A percentile compares a stretch with the other conserved stretches of the same genome.
These are phyloP conservation scores for Agrochola macilenta DNA, from an alignment of 2,888 invertebrate genomes.

Conservation along the genomic window DNA sequence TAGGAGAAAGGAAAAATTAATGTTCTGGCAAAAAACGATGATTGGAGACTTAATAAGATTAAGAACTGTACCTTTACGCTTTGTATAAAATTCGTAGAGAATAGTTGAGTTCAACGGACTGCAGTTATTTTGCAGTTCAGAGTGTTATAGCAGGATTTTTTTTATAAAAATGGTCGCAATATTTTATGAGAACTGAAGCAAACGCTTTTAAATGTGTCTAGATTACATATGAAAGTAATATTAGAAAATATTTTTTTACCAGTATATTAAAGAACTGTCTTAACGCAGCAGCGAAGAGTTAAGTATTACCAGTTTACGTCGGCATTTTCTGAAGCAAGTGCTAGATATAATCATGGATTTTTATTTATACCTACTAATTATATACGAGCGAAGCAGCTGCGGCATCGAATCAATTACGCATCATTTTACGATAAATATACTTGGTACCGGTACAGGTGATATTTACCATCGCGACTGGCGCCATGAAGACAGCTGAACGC, in stretches of 20 bases:
- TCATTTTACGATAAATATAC: slow-evolving; percentile 70
- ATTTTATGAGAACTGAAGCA: neutral
- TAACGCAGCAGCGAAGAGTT: slow-evolving; percentile 22
- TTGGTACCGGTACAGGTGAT: slow-evolving; percentile 70
- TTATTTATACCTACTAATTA: slow-evolving; percentile 65
- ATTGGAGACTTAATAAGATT: neutral
- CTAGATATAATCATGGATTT: slow-evolving; percentile 58
- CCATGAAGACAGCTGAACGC: slow-evolving; percentile 69
- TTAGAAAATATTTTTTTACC: slow-evolving; percentile 31
- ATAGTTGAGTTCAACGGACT: slow-evolving; percentile 2
- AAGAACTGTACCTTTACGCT: neutral
- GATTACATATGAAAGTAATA: neutral
- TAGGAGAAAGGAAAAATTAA: neutral
- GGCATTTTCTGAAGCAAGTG: slow-evolving; percentile 50
- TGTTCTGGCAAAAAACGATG: neutral
- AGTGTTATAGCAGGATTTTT: neutral
- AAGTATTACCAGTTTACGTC: slow-evolving; percentile 46
- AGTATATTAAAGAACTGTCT: slow-evolving; percentile 32
- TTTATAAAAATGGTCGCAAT: neutral
- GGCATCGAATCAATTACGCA: slow-evolving; percentile 67
- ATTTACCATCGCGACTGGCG: slow-evolving; percentile 69
- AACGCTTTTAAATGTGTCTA: slow-evolving; percentile 9
- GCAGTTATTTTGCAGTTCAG: slow-evolving; percentile 5
- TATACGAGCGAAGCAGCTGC: slow-evolving; percentile 68
- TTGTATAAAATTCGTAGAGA: neutral